Evolutionary conservation across 1,140 invertebrate species (phyloP).

Genomic region (Archivesica marissinica): DNA sequence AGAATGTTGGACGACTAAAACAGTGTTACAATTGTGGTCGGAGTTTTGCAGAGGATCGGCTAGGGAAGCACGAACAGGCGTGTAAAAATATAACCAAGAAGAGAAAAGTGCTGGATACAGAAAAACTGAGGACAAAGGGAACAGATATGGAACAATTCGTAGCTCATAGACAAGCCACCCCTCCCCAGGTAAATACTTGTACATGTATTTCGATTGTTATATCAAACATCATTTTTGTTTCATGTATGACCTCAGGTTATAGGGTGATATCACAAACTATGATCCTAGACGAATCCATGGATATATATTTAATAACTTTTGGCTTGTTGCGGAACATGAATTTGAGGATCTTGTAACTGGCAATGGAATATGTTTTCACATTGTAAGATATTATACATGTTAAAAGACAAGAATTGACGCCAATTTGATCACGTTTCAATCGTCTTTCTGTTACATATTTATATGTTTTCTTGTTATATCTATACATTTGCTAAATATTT

Average conservation of each 20-base stretch:
- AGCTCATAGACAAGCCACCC: background rate
- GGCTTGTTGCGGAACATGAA: too few relatives aligned
- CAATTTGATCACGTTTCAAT: too few relatives aligned
- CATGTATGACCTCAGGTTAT: too few relatives aligned
- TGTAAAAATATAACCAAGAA: constrained; percentile 84
- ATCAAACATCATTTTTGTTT: background rate
- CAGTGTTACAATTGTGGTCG: constrained; percentile 84
- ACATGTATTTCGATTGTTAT: background rate
- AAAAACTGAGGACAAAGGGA: constrained; percentile 92
- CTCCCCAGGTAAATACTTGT: background rate
- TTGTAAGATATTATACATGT: background rate
- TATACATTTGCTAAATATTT: constrained; percentile 6
- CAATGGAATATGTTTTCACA: background rate
- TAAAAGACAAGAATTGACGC: background rate
- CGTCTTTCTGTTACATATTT: too few relatives aligned
- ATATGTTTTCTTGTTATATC: background rate
- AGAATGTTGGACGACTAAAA: constrained; percentile 55
- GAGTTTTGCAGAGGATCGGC: constrained; percentile 91
- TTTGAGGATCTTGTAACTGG: too few relatives aligned
- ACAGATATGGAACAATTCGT: constrained; percentile 93
- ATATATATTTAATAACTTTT: too few relatives aligned
- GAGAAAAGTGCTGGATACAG: constrained; percentile 93
- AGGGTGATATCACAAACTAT: too few relatives aligned
- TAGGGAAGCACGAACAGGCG: constrained; percentile 90
- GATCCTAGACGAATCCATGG: too few relatives aligned